A percentile compares a stretch with the other conserved stretches of the same genome.
phyloP scores from a whole-genome alignment of 2,888 invertebrate species.

The Melangyna quadrimaculata region DNA sequence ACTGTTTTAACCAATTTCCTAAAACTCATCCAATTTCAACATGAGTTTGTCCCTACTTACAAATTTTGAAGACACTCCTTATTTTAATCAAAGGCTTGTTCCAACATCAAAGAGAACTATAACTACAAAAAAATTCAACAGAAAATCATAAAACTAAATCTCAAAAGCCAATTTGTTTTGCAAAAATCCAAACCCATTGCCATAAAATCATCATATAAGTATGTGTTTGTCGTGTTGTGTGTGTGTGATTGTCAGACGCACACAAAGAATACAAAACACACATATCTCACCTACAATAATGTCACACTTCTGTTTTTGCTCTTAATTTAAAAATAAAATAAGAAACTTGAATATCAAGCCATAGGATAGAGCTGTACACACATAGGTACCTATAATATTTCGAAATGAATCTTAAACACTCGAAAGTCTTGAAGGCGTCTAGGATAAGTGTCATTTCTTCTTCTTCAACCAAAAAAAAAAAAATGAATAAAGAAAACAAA shows the following conservation, averaged over 20 bases:
- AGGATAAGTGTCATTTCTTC: slow-evolving; percentile 17
- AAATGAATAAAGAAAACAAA: slow-evolving; percentile 1
- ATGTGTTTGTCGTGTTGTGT: background rate
- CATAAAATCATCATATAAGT: background rate
- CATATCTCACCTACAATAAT: background rate
- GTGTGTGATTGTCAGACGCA: background rate
- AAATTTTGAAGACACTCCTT: background rate
- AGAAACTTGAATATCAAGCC: slow-evolving; percentile 9
- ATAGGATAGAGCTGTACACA: background rate
- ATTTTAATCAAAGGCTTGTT: background rate
- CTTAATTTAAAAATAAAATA: slow-evolving; percentile 44
- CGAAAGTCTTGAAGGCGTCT: slow-evolving; percentile 33
- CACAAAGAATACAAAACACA: background rate
- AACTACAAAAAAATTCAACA: background rate
- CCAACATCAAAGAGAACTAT: slow-evolving; percentile 2
- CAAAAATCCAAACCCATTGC: background rate
- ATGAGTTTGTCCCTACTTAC: background rate
- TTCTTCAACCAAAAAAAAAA: background rate
- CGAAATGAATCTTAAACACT: slow-evolving; percentile 32
- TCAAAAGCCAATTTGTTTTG: slow-evolving; percentile 19
- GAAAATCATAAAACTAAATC: background rate
- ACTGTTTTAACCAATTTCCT: background rate
- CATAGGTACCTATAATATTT: background rate
- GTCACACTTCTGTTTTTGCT: background rate
- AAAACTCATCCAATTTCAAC: background rate